Base-by-base conservation (phyloP, 2,113 vertebrate species). In the Plestiodon gilberti region DNA sequence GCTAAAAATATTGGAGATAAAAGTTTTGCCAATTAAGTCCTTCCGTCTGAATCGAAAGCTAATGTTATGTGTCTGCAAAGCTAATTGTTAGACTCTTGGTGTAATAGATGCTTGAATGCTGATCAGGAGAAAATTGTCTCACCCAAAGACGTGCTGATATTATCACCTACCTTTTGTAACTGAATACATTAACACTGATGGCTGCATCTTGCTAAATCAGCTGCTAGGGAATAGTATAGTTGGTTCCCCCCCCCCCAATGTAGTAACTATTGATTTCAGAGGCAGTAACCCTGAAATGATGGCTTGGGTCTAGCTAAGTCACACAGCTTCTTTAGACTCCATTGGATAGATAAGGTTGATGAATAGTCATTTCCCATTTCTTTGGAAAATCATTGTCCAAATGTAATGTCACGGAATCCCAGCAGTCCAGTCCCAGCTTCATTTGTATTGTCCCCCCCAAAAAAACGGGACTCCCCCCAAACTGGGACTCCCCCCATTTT, bases 31-130 rank as follows among this genome's bases (percentile, higher is more conserved):
- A 18, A 70, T 86, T 70, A 86, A 81, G 0, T 75, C 78, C 57
- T 86, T 88, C 20, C 2, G 30, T 88, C 82, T 79, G 4, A 59
- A 69, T 69, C 48, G 81, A 69, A 87, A 87, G 48, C 57, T 81
- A 6, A 65, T 35, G 9, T 28, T 75, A 81, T 2, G 11, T 43
- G 30, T 74, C 83, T 89, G 77, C 43, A 78, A 55, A 20, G 35
- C 74, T 89, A 87, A 88, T 71, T 80, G 23, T 81, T 62, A 85
- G 18, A 79, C 30, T 89, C 79, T 48, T 79, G 38, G 61, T 25
- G 65, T 90, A 75, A 82, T n/a, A 83, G 75, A 85, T 89, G 82
- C 55, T 75, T 83, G 30, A 85, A 75, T 40, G 38, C 43, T 73
- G 65, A n/a, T 87, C 70, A 3, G n/a, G 65, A 78, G 33, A 30